Base-by-base conservation (phyloP, 1,140 invertebrate genomes). In the Drosophila rhopaloa region DNA sequence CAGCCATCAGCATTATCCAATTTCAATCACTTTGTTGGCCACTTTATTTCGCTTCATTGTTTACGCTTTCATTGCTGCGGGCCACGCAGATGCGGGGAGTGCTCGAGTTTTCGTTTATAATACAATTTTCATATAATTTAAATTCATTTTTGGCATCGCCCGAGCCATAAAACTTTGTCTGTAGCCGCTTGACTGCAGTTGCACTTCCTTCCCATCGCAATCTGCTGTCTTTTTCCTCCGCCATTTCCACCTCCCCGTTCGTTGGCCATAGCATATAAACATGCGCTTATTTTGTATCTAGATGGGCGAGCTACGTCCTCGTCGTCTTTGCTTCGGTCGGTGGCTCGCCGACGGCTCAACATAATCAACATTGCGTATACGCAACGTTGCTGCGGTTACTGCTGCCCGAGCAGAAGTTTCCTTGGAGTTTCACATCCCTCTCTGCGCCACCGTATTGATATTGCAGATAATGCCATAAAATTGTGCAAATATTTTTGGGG, bases 71-170 rank as follows among this genome's bases (percentile, higher is more conserved):
- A 58, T 32, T 53, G 56, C 73, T 51, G 56, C 35, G 44, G 59
- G 79, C 75, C 37, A 54, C 38, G 58, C 44, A 40, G 57, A 44
- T 59, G 63, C 47, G 51, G 61, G 58, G 55, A 32, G 9, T 14
- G 19, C 19, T 16, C 19, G n/a, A 19, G 44, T 38, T 38, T 67
- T 41, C 63, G 67, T 53, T 77, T 55, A 84, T 83, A 76, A 76
- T 83, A 83, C 72, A 84, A 83, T 83, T 83, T 83, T 83, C 80
- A 84, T 83, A 79, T 83, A 83, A 83, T 83, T 84, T 83, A 83
- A 83, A 83, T 83, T 79, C 77, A 77, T 77, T 83, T 83, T 79
- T 77, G 79, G 61, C 68, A 82, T 56, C 60, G 74, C 60, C 68
- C 70, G 53, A 50, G 61, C 70, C 80, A 83, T 83, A 83, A 83